These are phyloP conservation scores for Nephrotoma guestfalica DNA, from an alignment of 2,888 invertebrate species.

Conservation along the genomic window DNA sequence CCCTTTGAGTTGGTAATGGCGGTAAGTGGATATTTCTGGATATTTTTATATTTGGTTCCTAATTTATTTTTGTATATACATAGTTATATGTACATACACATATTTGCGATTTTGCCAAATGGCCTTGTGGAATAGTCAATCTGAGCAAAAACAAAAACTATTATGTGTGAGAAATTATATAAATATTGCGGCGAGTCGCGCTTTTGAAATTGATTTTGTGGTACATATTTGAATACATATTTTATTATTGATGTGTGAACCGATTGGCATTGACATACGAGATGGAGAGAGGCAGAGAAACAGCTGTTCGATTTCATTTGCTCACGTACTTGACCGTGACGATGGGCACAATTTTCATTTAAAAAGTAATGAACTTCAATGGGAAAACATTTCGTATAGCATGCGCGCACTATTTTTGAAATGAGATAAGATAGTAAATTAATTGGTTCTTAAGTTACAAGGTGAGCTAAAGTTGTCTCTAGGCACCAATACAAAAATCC, in stretches of 20 bases:
- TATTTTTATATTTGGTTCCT: not conserved
- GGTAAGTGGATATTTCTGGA: conserved; percentile 43
- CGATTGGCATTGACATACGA: not conserved
- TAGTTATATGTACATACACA: not conserved
- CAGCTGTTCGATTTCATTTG: not conserved
- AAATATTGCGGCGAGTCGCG: not conserved
- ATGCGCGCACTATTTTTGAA: too few relatives aligned
- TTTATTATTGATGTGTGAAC: not conserved
- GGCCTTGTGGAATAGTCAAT: not conserved
- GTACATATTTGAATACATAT: not conserved
- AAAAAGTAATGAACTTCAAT: too few relatives aligned
- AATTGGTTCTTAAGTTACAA: too few relatives aligned
- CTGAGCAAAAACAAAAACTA: not conserved
- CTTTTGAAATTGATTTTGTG: not conserved
- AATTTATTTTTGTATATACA: not conserved
- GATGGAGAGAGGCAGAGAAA: not conserved
- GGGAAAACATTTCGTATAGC: too few relatives aligned
- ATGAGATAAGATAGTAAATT: too few relatives aligned
- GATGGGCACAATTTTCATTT: too few relatives aligned
- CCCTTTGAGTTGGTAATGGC: conserved; percentile 94
- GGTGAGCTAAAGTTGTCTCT: too few relatives aligned
- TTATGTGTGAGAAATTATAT: not conserved
- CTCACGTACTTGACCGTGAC: too few relatives aligned
- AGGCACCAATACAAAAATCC: too few relatives aligned
- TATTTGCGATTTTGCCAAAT: not conserved